phyloP scores from a whole-genome alignment of 2,888 invertebrate species.

The Orthosia cruda region DNA sequence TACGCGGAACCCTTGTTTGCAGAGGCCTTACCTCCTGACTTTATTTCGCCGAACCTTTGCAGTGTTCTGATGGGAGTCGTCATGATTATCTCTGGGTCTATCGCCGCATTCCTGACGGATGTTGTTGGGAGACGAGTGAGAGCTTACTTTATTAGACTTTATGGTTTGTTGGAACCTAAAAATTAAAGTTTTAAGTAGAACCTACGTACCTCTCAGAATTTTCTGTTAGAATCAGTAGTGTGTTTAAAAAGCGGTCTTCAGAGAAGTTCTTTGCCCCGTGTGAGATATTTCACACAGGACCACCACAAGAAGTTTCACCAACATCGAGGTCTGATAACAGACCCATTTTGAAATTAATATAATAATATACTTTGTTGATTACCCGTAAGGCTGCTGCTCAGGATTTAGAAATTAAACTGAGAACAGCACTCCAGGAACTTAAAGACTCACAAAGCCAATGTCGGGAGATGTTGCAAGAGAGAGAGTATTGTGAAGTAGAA shows the following conservation, averaged over 20 bases:
- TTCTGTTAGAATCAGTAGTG: too few species aligned
- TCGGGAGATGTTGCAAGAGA: too few species aligned
- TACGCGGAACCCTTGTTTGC: conserved; percentile 82
- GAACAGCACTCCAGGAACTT: too few species aligned
- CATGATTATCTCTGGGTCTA: conserved; percentile 61
- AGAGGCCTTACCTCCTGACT: conserved; percentile 78
- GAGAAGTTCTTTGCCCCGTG: too few species aligned
- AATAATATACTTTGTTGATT: not conserved
- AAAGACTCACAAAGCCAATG: too few species aligned
- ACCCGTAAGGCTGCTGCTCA: too few species aligned
- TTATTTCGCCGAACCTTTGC: conserved; percentile 64
- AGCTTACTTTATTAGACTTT: not conserved
- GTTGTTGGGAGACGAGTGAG: conserved; percentile 71
- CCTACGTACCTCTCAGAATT: not conserved
- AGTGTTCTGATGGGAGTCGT: conserved; percentile 69
- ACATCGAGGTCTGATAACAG: conserved; percentile 97
- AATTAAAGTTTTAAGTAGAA: not conserved
- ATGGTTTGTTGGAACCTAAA: conserved; percentile 4
- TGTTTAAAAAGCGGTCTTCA: too few species aligned
- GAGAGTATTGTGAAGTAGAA: too few species aligned
- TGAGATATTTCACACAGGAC: too few species aligned
- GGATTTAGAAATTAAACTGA: too few species aligned
- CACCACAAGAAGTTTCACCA: too few species aligned
- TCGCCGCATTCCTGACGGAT: conserved; percentile 69
- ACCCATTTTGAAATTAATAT: conserved; percentile 93